Evolutionary conservation across 2,113 vertebrate genomes (phyloP).

Genomic region (Daphoenositta chrysoptera): DNA sequence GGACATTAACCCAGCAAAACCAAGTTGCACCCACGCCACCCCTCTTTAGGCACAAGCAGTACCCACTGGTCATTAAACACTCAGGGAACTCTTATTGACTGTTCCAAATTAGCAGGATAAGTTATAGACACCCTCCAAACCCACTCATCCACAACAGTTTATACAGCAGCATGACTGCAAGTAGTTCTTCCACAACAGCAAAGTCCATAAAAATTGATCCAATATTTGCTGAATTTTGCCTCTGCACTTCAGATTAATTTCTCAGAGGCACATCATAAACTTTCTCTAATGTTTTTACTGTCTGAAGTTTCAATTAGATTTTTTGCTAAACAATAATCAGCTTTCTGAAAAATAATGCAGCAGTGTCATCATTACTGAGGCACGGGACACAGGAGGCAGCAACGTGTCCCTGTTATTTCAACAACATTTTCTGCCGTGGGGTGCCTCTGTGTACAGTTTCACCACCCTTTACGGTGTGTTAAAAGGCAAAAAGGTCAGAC

Average conservation of each 20-base stretch:
- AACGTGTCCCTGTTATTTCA: not conserved
- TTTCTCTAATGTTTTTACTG: not conserved
- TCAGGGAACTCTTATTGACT: not conserved
- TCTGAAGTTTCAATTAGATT: not conserved
- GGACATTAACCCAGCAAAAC: not conserved
- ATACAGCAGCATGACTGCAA: not conserved
- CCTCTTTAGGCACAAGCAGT: not conserved
- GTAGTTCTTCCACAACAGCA: not conserved
- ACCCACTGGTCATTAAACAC: not conserved
- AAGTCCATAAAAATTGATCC: conserved; percentile 33
- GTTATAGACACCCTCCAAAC: not conserved
- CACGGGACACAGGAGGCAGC: not conserved
- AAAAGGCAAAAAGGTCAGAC: not conserved
- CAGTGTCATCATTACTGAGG: not conserved
- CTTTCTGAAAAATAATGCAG: conserved; percentile 3
- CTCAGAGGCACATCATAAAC: not conserved
- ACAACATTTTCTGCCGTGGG: not conserved
- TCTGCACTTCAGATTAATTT: conserved; percentile 12
- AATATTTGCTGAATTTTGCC: conserved; percentile 30
- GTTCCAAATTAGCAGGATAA: not conserved
- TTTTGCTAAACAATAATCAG: conserved; percentile 13
- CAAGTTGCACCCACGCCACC: fast-evolving
- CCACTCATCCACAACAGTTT: not conserved
- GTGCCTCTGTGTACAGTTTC: not conserved
- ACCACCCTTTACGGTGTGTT: not conserved